Percentiles rank a stretch among this genome's conserved stretches.
Conservation (phyloP, 2,888 invertebrate species). For the Hirtodrosophila cameraria region DNA sequence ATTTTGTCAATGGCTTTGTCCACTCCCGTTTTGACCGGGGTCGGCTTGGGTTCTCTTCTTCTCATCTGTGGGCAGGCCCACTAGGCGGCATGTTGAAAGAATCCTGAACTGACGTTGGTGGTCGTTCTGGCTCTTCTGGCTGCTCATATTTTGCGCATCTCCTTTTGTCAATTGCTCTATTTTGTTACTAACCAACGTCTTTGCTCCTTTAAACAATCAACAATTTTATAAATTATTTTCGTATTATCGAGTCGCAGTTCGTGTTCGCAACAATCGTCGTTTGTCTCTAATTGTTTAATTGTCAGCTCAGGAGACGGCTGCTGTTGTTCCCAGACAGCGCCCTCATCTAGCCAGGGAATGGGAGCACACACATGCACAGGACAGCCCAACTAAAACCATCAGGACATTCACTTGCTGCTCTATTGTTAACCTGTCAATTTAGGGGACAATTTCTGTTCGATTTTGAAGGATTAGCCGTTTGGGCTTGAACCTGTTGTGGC, state of each 20-base stretch:
- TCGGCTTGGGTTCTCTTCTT: slow-evolving; percentile 59
- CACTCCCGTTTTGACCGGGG: slow-evolving; percentile 47
- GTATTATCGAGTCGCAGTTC: slow-evolving; percentile 78
- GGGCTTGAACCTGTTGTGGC: slow-evolving; percentile 57
- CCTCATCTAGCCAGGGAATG: slow-evolving; percentile 24
- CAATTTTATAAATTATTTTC: slow-evolving; percentile 77
- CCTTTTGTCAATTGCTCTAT: slow-evolving; percentile 76
- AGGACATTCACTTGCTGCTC: slow-evolving; percentile 30
- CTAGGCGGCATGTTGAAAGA: slow-evolving; percentile 66
- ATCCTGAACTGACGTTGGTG: slow-evolving; percentile 58
- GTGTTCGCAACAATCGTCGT: slow-evolving; percentile 63
- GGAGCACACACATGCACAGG: slow-evolving; percentile 32
- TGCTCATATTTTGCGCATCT: slow-evolving; percentile 68
- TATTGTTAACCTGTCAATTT: slow-evolving; percentile 63
- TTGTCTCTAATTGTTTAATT: slow-evolving; percentile 82
- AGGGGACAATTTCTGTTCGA: slow-evolving; percentile 47
- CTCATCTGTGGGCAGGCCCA: slow-evolving; percentile 67
- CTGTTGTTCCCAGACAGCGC: slow-evolving; percentile 24
- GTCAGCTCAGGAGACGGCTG: slow-evolving; percentile 62
- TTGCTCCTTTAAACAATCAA: slow-evolving; percentile 38
- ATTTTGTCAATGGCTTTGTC: slow-evolving; percentile 75
- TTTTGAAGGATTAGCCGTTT: slow-evolving; percentile 61
- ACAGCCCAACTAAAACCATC: not conserved
- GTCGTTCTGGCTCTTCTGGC: slow-evolving; percentile 37
- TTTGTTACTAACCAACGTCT: slow-evolving; percentile 52